These are phyloP conservation scores for Anagrus nilaparvatae DNA, from an alignment of 1,140 invertebrate genomes.

Conservation along the genomic window DNA sequence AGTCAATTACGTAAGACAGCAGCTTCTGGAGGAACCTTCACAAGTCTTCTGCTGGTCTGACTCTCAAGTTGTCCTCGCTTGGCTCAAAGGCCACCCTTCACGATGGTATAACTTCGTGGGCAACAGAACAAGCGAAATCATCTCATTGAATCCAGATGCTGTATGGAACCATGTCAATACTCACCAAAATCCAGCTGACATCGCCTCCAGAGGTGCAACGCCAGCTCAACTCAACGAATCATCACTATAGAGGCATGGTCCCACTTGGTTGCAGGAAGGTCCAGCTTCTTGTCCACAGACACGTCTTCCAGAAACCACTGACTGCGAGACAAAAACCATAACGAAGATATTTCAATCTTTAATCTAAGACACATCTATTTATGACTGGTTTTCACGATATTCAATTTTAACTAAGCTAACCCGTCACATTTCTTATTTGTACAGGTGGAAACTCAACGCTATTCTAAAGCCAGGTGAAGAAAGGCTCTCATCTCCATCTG, in stretches of 20 bases:
- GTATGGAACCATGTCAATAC: constrained; percentile 12
- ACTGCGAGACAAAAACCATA: too few relatives aligned
- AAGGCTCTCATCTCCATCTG: background rate
- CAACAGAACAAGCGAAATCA: constrained; percentile 27
- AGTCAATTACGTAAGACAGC: background rate
- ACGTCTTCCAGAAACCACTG: background rate
- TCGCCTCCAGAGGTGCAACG: constrained; percentile 7
- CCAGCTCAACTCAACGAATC: background rate
- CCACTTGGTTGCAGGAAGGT: constrained; percentile 10
- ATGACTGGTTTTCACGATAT: background rate
- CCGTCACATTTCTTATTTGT: background rate
- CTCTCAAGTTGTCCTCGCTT: constrained; percentile 24
- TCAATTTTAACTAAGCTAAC: background rate
- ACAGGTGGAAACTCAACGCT: background rate
- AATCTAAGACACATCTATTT: background rate
- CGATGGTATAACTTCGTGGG: constrained; percentile 28
- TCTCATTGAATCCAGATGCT: constrained; percentile 12
- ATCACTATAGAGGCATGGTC: constrained; percentile 31
- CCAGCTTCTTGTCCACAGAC: too few relatives aligned
- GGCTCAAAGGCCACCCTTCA: constrained; percentile 21
- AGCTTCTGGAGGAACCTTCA: background rate
- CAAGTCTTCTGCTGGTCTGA: constrained; percentile 20
- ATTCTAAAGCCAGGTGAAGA: too few relatives aligned
- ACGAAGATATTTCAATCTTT: background rate
- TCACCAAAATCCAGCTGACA: constrained; percentile 15